Evolutionary conservation across 2,797 vertebrate genomes (phyloP).

Genomic region (Rhinogobio ventralis): DNA sequence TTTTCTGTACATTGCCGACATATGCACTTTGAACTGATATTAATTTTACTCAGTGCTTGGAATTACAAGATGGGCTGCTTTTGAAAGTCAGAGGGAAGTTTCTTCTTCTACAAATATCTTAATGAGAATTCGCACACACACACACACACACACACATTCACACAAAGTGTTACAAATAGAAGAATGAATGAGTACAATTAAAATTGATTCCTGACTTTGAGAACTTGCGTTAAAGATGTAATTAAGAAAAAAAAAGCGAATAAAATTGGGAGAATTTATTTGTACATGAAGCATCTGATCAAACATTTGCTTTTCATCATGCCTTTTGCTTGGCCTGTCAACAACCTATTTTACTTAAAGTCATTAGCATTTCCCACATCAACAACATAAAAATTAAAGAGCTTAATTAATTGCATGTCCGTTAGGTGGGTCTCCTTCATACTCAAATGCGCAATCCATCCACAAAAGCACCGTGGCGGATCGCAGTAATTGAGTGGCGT

Average conservation of each 20-base stretch:
- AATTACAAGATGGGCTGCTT: neutral
- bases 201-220: neutral
- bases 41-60: neutral
- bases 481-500: conserved; percentile 75
- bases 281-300: neutral
- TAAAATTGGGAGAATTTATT: neutral
- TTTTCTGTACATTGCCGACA: neutral
- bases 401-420: conserved; percentile 76
- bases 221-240: neutral
- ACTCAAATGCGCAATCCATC: conserved; percentile 71
- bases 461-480: conserved; percentile 62
- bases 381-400: conserved; percentile 75
- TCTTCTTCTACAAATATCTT: neutral
- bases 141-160: neutral
- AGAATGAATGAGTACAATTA: neutral
- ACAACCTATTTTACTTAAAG: conserved; percentile 66
- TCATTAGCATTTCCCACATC: conserved; percentile 72
- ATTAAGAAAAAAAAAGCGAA: neutral
- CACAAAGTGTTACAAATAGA: neutral
- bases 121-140: neutral
- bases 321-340: conserved; percentile 56
- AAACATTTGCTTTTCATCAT: conserved; percentile 17
- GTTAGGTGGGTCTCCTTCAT: conserved; percentile 72
- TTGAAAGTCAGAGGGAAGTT: neutral
- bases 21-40: neutral